Base-by-base conservation (phyloP, 2,888 invertebrate species). In the Heliconius cydno region DNA sequence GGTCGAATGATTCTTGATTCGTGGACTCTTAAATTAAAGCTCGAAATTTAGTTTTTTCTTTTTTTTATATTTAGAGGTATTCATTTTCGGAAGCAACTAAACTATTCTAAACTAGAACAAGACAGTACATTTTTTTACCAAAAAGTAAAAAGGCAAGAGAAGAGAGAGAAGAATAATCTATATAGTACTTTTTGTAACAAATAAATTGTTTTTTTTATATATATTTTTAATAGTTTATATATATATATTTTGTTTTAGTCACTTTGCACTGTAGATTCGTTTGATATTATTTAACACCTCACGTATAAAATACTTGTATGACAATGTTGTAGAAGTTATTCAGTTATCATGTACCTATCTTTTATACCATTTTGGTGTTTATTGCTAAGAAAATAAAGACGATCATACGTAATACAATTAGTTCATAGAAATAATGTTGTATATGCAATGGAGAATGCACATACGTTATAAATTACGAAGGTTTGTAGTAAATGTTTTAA, bases 241-340 rank as follows among this genome's bases (percentile, higher is more conserved):
- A n/a, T 10, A 10, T 28, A n/a, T 28, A 28, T 41, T 3, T 70
- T 41, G 25, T 6, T 41, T 41, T 15, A 28, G 41, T 7, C 70
- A 70, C 70, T 46, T 70, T 28, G 30, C 25, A 41, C 25, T 46
- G 9, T 70, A 9, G 25, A 46, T 78, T 81, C 65, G 30, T 65
- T 67, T 77, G 74, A 34, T 60, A 34, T 68, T 72, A 77, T 77
- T 83, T 81, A 77, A 71, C 78, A 38, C 67, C 78, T 83, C 83
- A 79, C 75, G 82, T 79, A 71, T 77, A n/a, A 63, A 77, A 68
- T 71, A 66, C 78, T 71, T 79, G 82, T 82, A 80, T 76, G 66
- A 79, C 80, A 80, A 77, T 57, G 60, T 80, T 79, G 78, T 80
- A 74, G 19, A 79, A 72, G 13, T 77, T 34, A 38, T 60, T 60